Evolutionary conservation across 2,797 vertebrate species (phyloP), one percentile per base, ranked within the genome.

Genomic region (Clamator glandarius): DNA sequence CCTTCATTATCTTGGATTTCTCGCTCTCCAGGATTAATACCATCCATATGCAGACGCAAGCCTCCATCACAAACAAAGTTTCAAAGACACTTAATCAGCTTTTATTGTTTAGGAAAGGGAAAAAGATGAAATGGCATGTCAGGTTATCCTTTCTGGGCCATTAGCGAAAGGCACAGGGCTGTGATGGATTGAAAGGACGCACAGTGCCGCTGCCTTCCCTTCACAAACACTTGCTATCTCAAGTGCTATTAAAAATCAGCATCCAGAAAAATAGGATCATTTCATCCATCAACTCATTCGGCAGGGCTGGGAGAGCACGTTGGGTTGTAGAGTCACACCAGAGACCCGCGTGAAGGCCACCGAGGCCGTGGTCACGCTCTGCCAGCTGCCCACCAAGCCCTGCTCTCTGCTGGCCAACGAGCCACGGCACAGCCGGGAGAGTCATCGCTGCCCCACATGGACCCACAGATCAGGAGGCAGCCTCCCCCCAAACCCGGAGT

Each of bases 1-100:
- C 87, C 92, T 97, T 97, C 96, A 92, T 97, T 97, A 95, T 75
- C 77, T 90, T 82, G 44, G 66, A 62, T 92, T 19, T 39, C 66
- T 54, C 36, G 68, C 54, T 79, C 68, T n/a, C 41, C 21, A 84
- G 89, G 76, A 96, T 95, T 96, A 94, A 92, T 80, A 89, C 9
- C 21, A 44, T 55, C 66, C n/a, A 26, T 85, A 50, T 5, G 24
- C 51, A 91, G 92, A 82, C 73, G 76, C 15, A 78, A 95, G 39
- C 41, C 73, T 78, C 70, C 35, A 28, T 39, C 66, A 84, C 74
- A 85, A 70, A 75, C 46, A 77, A 95, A 95, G 80, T 67, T 92
- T 55, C 66, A 84, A 81, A 88, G 80, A 67, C 39, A 61, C 58
- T 89, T 83, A 90, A 89, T 97, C 93, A 92, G 76, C 50, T 92